Evolutionary conservation across 2,113 vertebrate species (phyloP).

Genomic region (Cettia cetti): DNA sequence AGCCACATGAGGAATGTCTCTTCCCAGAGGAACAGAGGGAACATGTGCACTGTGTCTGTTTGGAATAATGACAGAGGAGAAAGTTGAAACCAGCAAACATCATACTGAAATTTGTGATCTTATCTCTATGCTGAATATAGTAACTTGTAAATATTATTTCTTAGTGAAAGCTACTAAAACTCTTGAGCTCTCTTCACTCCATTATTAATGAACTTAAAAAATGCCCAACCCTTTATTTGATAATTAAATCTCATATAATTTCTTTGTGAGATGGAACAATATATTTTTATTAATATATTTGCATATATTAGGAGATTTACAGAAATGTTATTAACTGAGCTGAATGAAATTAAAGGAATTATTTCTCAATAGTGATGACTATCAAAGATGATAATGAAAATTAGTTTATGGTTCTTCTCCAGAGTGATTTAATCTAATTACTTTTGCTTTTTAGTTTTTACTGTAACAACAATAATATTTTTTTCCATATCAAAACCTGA

Average conservation of each 20-base stretch:
- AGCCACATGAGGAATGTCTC: not conserved
- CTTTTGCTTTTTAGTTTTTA: not conserved
- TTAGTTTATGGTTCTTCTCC: not conserved
- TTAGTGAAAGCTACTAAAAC: not conserved
- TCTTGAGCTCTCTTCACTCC: not conserved
- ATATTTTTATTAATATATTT: not conserved
- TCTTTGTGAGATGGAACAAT: not conserved
- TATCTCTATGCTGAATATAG: not conserved
- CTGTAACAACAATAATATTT: not conserved
- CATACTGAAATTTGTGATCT: not conserved
- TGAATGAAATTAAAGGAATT: not conserved
- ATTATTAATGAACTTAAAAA: not conserved
- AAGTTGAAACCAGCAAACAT: not conserved
- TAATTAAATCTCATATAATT: not conserved
- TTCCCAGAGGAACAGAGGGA: not conserved
- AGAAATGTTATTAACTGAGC: not conserved
- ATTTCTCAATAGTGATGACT: not conserved
- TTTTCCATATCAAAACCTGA: not conserved
- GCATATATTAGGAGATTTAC: not conserved
- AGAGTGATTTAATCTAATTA: not conserved
- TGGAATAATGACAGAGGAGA: not conserved
- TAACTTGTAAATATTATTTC: not conserved
- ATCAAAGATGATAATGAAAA: not conserved
- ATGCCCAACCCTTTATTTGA: accelerated
- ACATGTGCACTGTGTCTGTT: not conserved